Percentiles rank a stretch among this genome's conserved stretches.
Evolutionary conservation across 1,140 invertebrate species (phyloP).

Genomic region (Tetramorium parvispinum): DNA sequence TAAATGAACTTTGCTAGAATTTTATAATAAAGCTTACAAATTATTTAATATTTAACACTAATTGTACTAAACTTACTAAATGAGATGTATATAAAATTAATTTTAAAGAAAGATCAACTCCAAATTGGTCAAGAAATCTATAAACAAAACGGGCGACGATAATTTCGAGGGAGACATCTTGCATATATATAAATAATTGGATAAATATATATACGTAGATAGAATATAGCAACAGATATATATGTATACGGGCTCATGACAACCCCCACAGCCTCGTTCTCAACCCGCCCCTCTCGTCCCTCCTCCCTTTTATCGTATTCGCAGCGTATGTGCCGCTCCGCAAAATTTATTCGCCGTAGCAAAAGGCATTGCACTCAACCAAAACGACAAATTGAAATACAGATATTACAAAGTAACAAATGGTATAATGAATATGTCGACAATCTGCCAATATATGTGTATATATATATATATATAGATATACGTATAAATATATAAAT

Average conservation of each 20-base stretch:
- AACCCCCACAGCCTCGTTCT: slow-evolving; percentile 71
- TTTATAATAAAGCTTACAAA: neutral
- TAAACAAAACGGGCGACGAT: slow-evolving; percentile 20
- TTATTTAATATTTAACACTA: neutral
- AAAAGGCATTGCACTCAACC: slow-evolving; percentile 79
- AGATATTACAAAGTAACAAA: slow-evolving; percentile 75
- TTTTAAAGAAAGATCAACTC: neutral
- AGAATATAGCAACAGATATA: slow-evolving; percentile 59
- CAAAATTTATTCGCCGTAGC: slow-evolving; percentile 70
- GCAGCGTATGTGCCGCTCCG: slow-evolving; percentile 65
- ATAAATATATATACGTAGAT: slow-evolving; percentile 62
- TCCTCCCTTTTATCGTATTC: slow-evolving; percentile 63
- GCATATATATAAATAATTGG: slow-evolving; percentile 58
- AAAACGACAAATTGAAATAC: slow-evolving; percentile 78
- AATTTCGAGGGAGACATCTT: slow-evolving; percentile 35
- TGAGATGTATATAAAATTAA: neutral
- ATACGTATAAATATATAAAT: slow-evolving; percentile 73
- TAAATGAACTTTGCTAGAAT: neutral
- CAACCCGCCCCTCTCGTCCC: slow-evolving; percentile 62
- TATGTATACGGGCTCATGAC: slow-evolving; percentile 66
- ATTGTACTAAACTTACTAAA: neutral
- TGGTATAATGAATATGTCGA: slow-evolving; percentile 75
- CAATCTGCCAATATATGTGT: slow-evolving; percentile 67
- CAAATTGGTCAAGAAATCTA: slow-evolving; percentile 46
- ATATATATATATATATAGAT: slow-evolving; percentile 44